A percentile compares a stretch with the other conserved stretches of the same genome.
Conservation (phyloP, 2,113 vertebrate genomes). For the Felis chaus region DNA sequence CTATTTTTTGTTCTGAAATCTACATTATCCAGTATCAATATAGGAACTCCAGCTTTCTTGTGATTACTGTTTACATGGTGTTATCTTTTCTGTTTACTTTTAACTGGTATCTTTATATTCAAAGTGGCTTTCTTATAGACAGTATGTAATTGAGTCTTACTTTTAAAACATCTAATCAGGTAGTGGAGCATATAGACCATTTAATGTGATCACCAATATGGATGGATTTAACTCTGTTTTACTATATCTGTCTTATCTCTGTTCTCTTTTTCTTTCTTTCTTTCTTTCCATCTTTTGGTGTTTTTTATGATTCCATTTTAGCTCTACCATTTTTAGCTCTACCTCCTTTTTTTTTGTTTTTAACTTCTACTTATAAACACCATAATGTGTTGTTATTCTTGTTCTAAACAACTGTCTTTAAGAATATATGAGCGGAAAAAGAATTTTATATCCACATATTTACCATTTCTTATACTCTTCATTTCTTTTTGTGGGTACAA, state of each 20-base stretch:
- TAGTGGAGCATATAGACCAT: neutral
- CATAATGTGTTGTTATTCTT: neutral
- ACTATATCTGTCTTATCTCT: neutral
- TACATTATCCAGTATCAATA: neutral
- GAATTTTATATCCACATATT: neutral
- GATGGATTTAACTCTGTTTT: neutral
- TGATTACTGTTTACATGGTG: neutral
- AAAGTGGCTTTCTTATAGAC: neutral
- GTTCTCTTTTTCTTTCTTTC: neutral
- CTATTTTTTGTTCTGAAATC: neutral
- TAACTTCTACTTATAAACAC: neutral
- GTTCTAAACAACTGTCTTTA: neutral
- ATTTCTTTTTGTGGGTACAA: neutral
- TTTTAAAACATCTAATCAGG: neutral
- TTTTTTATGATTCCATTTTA: conserved; percentile 20
- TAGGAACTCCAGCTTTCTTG: neutral
- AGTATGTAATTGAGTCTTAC: neutral
- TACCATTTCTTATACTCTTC: neutral
- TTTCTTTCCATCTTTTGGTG: neutral
- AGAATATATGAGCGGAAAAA: neutral
- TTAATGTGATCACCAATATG: neutral
- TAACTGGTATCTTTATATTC: neutral
- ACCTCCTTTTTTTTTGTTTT: neutral
- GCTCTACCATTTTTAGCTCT: neutral
- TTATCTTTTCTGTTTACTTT: conserved; percentile 28